Evolutionary conservation across 1,140 invertebrate species (phyloP).

Genomic region (Lepidotrigona ventralis): DNA sequence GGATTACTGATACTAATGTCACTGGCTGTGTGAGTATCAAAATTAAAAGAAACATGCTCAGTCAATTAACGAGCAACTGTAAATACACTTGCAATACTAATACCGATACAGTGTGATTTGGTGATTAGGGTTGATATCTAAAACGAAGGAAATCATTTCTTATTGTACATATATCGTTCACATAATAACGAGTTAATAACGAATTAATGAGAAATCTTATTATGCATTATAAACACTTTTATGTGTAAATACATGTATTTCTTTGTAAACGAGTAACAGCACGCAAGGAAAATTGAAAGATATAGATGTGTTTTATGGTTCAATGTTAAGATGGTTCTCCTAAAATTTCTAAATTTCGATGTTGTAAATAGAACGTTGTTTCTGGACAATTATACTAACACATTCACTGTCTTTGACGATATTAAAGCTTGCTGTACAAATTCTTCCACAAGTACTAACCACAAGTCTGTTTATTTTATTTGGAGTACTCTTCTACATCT

Average conservation of each 20-base stretch:
- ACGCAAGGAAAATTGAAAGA: constrained; percentile 28
- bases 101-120: background rate
- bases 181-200: background rate
- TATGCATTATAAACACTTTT: background rate
- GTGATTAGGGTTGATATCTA: background rate
- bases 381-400: constrained; percentile 50
- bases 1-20: constrained; percentile 75
- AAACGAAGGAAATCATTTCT: background rate
- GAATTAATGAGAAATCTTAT: background rate
- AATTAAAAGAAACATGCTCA: constrained; percentile 44
- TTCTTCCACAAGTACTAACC: constrained; percentile 36
- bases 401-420: constrained; percentile 55
- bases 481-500: constrained; percentile 34
- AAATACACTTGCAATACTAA: constrained; percentile 46
- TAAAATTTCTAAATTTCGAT: background rate
- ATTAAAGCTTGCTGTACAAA: constrained; percentile 21
- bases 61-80: constrained; percentile 32
- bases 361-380: constrained; percentile 40
- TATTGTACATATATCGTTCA: background rate
- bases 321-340: background rate
- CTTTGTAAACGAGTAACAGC: constrained; percentile 31
- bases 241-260: constrained; percentile 20
- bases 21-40: constrained; percentile 75
- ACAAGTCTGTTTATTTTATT: constrained; percentile 21
- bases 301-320: background rate